These are phyloP conservation scores for Prietella phreatophila DNA, from an alignment of 2,113 vertebrate genomes.

Conservation along the genomic window DNA sequence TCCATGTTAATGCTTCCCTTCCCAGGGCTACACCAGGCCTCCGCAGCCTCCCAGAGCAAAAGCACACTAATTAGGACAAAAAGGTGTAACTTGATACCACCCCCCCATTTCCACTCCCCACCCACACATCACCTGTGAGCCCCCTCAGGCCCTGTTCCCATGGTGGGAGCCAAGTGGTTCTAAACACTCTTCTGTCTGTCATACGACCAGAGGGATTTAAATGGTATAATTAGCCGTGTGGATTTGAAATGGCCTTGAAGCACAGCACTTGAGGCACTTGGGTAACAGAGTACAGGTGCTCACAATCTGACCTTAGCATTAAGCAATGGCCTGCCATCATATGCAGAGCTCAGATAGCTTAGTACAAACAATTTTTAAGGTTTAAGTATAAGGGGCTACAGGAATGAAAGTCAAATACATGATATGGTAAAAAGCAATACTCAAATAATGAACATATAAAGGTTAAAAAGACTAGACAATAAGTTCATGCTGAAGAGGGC, in stretches of 20 bases:
- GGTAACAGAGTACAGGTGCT: background rate
- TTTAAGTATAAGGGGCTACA: background rate
- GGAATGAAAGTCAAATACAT: background rate
- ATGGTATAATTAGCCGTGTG: slow-evolving; percentile 36
- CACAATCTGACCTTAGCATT: background rate
- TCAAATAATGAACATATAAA: background rate
- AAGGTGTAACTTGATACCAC: slow-evolving; percentile 74
- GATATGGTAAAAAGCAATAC: slow-evolving; percentile 22
- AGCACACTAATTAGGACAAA: slow-evolving; percentile 64
- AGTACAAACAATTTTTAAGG: background rate
- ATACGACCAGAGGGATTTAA: slow-evolving; percentile 23
- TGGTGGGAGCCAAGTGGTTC: slow-evolving; percentile 64
- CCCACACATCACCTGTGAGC: slow-evolving; percentile 70
- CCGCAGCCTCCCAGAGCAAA: slow-evolving; percentile 62
- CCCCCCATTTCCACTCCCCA: slow-evolving; percentile 46
- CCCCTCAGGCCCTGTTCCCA: slow-evolving; percentile 74
- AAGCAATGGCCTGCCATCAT: slow-evolving; percentile 8
- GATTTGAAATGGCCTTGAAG: slow-evolving; percentile 13
- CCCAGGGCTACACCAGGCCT: slow-evolving; percentile 72
- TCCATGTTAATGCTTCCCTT: slow-evolving; percentile 83
- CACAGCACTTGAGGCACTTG: background rate
- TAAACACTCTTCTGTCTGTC: slow-evolving; percentile 58
- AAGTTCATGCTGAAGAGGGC: background rate
- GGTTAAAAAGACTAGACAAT: background rate
- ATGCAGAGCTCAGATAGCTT: background rate